Base-by-base conservation (phyloP, 2,888 invertebrate species). In the Automeris io region DNA sequence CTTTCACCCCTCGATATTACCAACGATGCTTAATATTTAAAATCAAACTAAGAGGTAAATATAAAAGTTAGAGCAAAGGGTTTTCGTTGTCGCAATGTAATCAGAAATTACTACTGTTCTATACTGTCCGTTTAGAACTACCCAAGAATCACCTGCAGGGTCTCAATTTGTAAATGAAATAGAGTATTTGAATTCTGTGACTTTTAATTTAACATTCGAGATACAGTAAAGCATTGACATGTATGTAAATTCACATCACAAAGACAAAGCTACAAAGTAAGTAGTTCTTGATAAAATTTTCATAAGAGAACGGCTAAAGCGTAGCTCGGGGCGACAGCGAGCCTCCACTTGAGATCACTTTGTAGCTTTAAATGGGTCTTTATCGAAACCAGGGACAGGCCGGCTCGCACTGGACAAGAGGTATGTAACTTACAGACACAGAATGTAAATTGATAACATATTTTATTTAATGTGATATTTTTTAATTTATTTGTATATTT, bases 351-450 rank as follows among this genome's bases (percentile, higher is more conserved):
- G 54, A 70, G 65, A 68, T 73, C 77, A 70, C 83, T 83, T 83
- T 82, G 80, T 75, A 71, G 69, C 66, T 69, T 78, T 80, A 78
- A 74, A 69, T 65, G 68, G 50, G 57, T 68, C 72, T 78, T 76
- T 75, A 75, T 70, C 61, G 64, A 56, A 61, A 57, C 54, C 61
- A 52, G 47, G 52, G 46, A 47, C 51, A 43, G 47, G 52, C 57
- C 51, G 49, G 47, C 51, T 55, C 42, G 43, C 38, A 57, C 61
- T 48, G 70, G 69, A 72, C 71, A 59, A 46, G 47, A 51, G 45
- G 11, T 23, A 37, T 37, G 32, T 23, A 22, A 18, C 32, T 37
- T 41, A 45, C 36, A 19, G 29, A 42, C 33, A 13, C 54, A 64
- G 53, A 44, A 64, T 40, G 66, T 70, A 64, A 66, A 40, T 42